Evolutionary conservation across 2,113 vertebrate species (phyloP), one percentile per base, ranked within the genome.

Genomic region (human): DNA sequence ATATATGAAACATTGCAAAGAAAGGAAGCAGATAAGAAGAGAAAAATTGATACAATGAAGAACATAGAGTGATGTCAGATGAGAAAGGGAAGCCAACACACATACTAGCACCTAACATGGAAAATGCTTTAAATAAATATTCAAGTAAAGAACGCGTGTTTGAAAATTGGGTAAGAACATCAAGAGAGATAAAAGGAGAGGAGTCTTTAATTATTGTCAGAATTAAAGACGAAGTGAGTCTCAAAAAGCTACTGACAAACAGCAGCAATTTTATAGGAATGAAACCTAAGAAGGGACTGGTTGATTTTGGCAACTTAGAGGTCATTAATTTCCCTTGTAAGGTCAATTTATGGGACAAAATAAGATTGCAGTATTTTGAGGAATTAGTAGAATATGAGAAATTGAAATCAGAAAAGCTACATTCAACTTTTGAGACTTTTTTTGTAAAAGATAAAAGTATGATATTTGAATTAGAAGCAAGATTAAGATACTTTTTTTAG

Each of bases 401-500:
- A 50, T 25, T 88, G 25, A 66, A 90, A 86, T 59, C 38, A 80
- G 22, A 88, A 95, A 94, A 76, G 6, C 8, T 90, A 73, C 4
- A 52, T 45, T 91, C 93, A 97, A 83, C 52, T 84, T 90, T 81
- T 92, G 35, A 68, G 25, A 89, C 27, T 35, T 1, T 11, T 85
- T 96, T 55, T 84, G 27, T 70, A 82, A 93, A 95, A 75, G 61
- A 68, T 55, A 57, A 78, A 90, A 95, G 17, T 95, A 64, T 95
- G 61, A 73, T 55, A 43, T 13, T 79, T 96, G 86, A 94, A 84
- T 66, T 16, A 94, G 18, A 94, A 90, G 27, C 23, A 59, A 90
- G 11, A 5, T 89, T 82, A 78, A 92, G 59, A 83, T 50, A 70
- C 64, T 38, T 38, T 94, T 93, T 85, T 20, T 55, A 89, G 23